These are phyloP conservation scores for Ceriagrion tenellum DNA, from an alignment of 2,888 invertebrate species.

Conservation along the genomic window DNA sequence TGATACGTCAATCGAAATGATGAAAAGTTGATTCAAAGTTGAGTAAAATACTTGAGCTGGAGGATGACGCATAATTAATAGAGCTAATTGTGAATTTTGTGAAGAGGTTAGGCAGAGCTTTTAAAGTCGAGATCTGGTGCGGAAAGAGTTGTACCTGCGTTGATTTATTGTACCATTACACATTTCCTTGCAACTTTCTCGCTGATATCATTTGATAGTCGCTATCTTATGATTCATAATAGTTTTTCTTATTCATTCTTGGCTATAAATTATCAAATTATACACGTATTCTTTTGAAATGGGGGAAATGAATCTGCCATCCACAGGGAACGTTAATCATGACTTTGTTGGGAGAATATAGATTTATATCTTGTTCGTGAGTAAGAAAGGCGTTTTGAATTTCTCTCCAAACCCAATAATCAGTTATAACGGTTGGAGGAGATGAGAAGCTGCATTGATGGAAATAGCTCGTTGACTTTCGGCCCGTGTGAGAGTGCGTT, in stretches of 20 bases:
- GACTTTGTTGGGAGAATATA: not conserved
- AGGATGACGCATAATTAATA: too few species aligned
- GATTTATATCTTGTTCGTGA: not conserved
- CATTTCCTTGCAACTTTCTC: too few species aligned
- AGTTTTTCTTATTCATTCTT: not conserved
- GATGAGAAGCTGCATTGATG: not conserved
- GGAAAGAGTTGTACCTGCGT: too few species aligned
- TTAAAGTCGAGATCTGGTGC: too few species aligned
- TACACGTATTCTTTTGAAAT: not conserved
- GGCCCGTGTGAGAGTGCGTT: not conserved
- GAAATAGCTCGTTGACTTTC: not conserved
- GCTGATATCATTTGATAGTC: not conserved
- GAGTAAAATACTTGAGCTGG: too few species aligned
- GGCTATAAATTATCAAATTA: not conserved
- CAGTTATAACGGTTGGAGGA: not conserved
- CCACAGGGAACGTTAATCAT: not conserved
- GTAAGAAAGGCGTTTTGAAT: not conserved
- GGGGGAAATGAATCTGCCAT: not conserved
- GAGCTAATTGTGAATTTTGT: too few species aligned
- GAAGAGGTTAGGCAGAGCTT: too few species aligned
- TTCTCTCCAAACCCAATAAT: not conserved
- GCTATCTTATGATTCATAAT: not conserved
- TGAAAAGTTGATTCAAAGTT: too few species aligned
- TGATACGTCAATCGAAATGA: too few species aligned
- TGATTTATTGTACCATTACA: too few species aligned